Base-by-base conservation (phyloP, 2,888 invertebrate species). In the Oxytorus armatus region DNA sequence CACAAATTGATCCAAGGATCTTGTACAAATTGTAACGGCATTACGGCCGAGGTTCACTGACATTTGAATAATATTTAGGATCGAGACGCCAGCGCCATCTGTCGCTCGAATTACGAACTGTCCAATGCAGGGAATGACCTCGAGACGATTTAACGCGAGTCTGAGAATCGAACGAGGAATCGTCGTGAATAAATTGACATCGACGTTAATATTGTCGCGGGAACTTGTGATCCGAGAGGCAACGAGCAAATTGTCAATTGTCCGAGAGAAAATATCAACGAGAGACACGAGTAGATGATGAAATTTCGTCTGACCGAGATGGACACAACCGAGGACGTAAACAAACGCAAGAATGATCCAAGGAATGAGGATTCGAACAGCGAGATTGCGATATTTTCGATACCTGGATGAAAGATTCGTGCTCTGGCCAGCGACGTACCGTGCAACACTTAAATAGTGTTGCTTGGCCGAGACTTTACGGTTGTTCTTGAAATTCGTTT, bases 391-490 rank as follows among this genome's bases (percentile, higher is more conserved):
- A 68, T 79, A 51, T 74, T 80, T 82, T 78, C 79, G 86, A 84
- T 90, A 90, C 89, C 89, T 90, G 88, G 88, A 87, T 77, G 88
- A 86, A 49, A 90, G 84, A 86, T 88, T 92, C 81, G 92, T 92
- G 88, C 90, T 92, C 88, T 93, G 93, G 78, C 96, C 97, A 80
- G 96, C 95, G 84, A 96, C 95, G 92, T 97, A 97, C 88, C 97
- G 94, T 84, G 96, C 95, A 82, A 96, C 95, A 83, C 95, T 95
- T 82, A 97, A 92, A 92, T 97, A 97, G 82, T 96, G 95, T 86
- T 96, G 96, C 85, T 96, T 96, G 1, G 95, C 95, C 1, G 91
- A 90, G 0, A 89, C 87, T 61, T 89, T 90, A 21, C 90, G 85
- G 18, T 78, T 85, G 61, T 89, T 91, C 74, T 93, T 92, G 44